Base-by-base conservation (phyloP, 2,888 invertebrate species). In the Patella depressa region DNA sequence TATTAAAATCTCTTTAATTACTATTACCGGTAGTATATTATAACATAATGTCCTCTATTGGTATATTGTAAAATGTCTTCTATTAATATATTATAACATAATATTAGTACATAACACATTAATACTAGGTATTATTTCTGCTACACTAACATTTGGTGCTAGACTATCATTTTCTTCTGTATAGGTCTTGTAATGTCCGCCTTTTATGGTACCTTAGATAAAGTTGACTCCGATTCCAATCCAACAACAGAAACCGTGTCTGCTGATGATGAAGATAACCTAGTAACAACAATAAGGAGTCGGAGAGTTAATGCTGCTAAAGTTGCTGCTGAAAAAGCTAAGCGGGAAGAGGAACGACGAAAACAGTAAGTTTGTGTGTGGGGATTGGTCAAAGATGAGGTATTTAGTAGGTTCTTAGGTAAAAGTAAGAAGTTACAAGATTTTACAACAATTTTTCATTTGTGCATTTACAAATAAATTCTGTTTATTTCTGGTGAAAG, bases 271-370 rank as follows among this genome's bases (percentile, higher is more conserved):
- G 83, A 84, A 24, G 85, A 82, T 72, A 85, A 86, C 78, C 80
- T 90, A 65, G 87, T 87, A 4, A 87, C 89, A 5, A 85, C 85
- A 17, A 87, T 91, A 24, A 90, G 89, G 80, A 79, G 89, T n/a
- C 81, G 91, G 2, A 82, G 91, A 59, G 73, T 87, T 2, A 83
- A 87, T 72, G 83, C 90, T 14, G 89, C 88, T 1, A 84, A 88
- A 76, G 88, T 88, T 17, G 85, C 85, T 14, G 89, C 85, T 59
- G 90, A 90, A 79, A 85, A 86, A 78, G 85, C 85, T 59, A 83
- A 85, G 75, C 83, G 78, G 75, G 89, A 90, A 12, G 79, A 83
- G 34, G 87, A 89, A 76, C 85, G 86, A 12, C 80, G 78, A 74
- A 79, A 84, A 12, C 79, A 80, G 85, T 85, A 79, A 71, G 69